Evolutionary conservation across 2,113 vertebrate genomes (phyloP).

Genomic region (Scomber colias): DNA sequence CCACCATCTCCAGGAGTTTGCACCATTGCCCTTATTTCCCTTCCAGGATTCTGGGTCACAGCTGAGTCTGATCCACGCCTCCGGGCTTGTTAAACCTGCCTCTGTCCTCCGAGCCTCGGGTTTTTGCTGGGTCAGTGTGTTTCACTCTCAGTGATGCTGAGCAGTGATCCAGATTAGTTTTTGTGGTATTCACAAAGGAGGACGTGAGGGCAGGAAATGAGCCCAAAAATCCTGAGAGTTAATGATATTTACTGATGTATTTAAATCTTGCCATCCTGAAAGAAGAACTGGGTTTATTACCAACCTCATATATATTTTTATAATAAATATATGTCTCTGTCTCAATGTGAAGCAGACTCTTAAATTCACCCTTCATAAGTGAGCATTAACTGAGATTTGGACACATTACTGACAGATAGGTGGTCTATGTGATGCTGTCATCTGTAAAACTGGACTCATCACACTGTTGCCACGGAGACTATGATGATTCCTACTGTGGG

Average conservation of each 20-base stretch:
- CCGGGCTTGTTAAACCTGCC: neutral
- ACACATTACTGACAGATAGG: no score
- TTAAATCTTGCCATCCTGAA: no score
- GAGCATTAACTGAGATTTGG: no score
- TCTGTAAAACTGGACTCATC: no score
- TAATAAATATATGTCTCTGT: no score
- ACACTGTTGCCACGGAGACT: no score
- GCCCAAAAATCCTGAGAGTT: constrained; percentile 12
- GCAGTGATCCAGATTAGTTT: neutral
- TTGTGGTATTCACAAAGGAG: neutral
- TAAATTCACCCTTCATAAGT: no score
- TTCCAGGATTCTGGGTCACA: constrained; percentile 38
- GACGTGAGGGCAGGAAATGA: neutral
- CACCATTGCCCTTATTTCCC: neutral
- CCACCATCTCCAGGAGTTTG: constrained; percentile 59
- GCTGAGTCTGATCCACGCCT: constrained; percentile 46
- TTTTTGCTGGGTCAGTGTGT: constrained; percentile 30
- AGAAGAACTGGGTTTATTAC: no score
- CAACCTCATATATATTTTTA: no score
- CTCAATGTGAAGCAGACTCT: no score
- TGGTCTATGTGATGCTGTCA: no score
- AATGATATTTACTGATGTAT: neutral
- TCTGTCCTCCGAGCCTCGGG: constrained; percentile 16
- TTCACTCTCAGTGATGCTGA: constrained; percentile 42
- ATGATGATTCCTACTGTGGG: no score